Base-by-base conservation (phyloP, 2,113 vertebrate genomes). In the Oxyura jamaicensis region DNA sequence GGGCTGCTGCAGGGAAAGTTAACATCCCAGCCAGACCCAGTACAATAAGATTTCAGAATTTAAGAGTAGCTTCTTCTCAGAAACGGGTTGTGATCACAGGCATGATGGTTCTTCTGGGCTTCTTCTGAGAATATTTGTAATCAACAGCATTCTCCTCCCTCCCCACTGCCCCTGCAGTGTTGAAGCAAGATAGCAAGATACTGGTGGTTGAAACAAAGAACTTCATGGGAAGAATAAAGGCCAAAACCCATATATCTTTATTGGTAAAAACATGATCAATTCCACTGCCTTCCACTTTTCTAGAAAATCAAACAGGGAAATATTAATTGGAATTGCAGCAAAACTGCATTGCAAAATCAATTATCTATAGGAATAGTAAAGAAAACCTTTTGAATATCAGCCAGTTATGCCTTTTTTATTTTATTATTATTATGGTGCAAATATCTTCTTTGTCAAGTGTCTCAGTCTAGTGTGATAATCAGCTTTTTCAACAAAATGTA, bases 401-500 rank as follows among this genome's bases (percentile, higher is more conserved):
- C 17, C 78, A 75, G 36, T 19, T 44, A 68, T 21, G 25, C 11
- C 63, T 72, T 78, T 56, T 52, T 35, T 33, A 48, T 48, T 48
- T 22, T 48, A 48, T 41, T 41, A 16, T 42, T 13, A n/a, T 53
- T 48, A 16, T 26, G 19, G 33, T 83, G 12, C 67, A 91, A 91
- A 93, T 88, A 93, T 35, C 16, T 6, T 59, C 29, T 78, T 95
- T 90, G 68, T 58, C 60, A 82, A 88, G 69, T 48, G 46, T 48
- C n/a, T 94, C 59, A 79, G 14, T 74, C 0, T 3, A 75, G 56
- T 68, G n/a, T n/a, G 65, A 77, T 88, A 93, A 96, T 90, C 39
- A 80, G 35, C 26, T 41, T 66, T 93, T 94, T 86, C 9, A 90
- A 60, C 60, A 88, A 93, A 91, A 69, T 58, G 25, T 36, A n/a